These are phyloP conservation scores for Calcarius ornatus DNA, from an alignment of 2,113 vertebrate species.

Conservation along the genomic window DNA sequence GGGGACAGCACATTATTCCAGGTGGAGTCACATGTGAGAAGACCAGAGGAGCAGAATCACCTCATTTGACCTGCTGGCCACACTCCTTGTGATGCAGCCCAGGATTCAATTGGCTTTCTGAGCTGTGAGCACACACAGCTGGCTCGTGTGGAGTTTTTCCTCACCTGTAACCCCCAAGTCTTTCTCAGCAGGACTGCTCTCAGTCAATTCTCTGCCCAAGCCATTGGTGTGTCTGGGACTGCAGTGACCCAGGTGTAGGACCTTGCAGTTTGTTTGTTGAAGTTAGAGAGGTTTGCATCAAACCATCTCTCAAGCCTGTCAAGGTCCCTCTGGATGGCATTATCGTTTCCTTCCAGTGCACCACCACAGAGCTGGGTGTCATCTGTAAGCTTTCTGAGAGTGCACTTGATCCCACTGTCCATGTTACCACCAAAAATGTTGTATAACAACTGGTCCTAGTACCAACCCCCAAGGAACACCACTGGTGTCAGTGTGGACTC, in stretches of 20 bases:
- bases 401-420: not conserved
- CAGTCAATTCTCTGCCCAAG: not conserved
- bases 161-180: not conserved
- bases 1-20: not conserved
- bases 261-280: not conserved
- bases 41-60: not conserved
- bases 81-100: fast-evolving
- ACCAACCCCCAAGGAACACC: fast-evolving
- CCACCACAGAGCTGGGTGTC: not conserved
- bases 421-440: not conserved
- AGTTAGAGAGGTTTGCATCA: not conserved
- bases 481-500: fast-evolving
- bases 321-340: not conserved
- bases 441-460: not conserved
- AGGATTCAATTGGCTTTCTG: not conserved
- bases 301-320: too few relatives aligned
- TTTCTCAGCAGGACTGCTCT: not conserved
- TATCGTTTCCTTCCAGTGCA: not conserved
- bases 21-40: not conserved
- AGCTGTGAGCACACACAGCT: not conserved
- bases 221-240: not conserved
- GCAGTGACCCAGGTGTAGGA: not conserved
- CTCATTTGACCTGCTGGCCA: not conserved
- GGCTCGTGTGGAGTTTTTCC: not conserved
- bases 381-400: not conserved